Base-by-base conservation (phyloP, 2,888 invertebrate species). In the Troglohyphantes excavatus region DNA sequence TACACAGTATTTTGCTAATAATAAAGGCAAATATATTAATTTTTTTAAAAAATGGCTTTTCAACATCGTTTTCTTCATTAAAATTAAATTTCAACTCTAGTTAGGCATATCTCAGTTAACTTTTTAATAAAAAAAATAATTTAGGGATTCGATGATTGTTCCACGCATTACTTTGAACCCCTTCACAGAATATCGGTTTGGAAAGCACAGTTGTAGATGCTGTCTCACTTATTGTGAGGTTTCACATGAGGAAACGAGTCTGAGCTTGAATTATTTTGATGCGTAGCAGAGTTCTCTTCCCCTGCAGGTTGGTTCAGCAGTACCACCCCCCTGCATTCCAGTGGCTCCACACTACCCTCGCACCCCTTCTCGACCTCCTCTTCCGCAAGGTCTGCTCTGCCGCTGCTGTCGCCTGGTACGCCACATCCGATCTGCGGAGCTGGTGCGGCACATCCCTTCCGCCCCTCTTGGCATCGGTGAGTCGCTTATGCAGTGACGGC, bases 341-440 rank as follows among this genome's bases (percentile, higher is more conserved):
- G 43, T 92, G 92, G 79, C 91, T 91, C 2, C 90, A 91, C n/a
- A 92, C 91, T 21, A 91, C 92, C 39, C 91, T 93, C 26, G 92
- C 92, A 3, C 93, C 93, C 2, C 93, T 93, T 88, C 73, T 93
- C 27, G 82, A 90, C 13, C 72, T 92, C 2, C 90, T 92, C 59
- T 92, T 92, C 92, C 87, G 90, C 17, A 92, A 92, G 43, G 78
- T 92, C 0, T 91, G 91, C 43, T 92, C 92, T 26, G 87, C 91
- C 72, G 88, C 91, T 17, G 43, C 91, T 9, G 92, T 92, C 43
- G 39, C 93, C 23, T 92, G 92, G 90, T 92, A 93, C 19, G 92
- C 92, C 59, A 92, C 93, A 1, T 79, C 91, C 63, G 92, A 92
- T 21, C 91, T 93, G 9, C 91, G 93, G 78, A 91, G 84, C 7